Evolutionary conservation across 2,797 vertebrate genomes (phyloP).

Genomic region (Phataginus tetradactyla): DNA sequence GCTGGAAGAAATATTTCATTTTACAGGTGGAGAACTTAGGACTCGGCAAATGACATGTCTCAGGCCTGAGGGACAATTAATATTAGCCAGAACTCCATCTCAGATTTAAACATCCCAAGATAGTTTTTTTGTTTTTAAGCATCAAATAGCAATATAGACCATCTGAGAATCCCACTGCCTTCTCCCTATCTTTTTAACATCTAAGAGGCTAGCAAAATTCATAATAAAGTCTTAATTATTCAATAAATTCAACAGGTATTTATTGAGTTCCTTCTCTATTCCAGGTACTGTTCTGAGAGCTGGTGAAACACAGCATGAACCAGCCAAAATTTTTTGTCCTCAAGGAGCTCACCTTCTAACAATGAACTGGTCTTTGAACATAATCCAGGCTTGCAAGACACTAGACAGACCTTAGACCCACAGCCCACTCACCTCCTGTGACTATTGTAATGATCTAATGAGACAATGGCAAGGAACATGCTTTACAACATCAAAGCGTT

Average conservation of each 20-base stretch:
- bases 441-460: neutral
- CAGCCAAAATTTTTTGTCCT: neutral
- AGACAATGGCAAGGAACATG: neutral
- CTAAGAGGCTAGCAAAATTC: neutral
- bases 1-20: neutral
- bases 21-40: neutral
- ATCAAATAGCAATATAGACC: neutral
- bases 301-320: neutral
- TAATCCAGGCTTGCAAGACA: neutral
- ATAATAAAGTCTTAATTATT: neutral
- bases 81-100: neutral
- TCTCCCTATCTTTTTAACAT: neutral
- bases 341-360: neutral
- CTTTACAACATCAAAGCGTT: constrained; percentile 21
- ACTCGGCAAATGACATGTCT: neutral
- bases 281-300: neutral
- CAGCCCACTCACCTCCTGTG: neutral
- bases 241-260: neutral
- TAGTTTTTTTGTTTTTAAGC: neutral
- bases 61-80: neutral
- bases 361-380: neutral
- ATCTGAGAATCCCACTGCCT: neutral
- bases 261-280: neutral
- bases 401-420: neutral
- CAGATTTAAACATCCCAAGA: neutral